These are phyloP conservation scores for Suricata suricatta DNA, from an alignment of 2,113 vertebrate species.

Conservation along the genomic window DNA sequence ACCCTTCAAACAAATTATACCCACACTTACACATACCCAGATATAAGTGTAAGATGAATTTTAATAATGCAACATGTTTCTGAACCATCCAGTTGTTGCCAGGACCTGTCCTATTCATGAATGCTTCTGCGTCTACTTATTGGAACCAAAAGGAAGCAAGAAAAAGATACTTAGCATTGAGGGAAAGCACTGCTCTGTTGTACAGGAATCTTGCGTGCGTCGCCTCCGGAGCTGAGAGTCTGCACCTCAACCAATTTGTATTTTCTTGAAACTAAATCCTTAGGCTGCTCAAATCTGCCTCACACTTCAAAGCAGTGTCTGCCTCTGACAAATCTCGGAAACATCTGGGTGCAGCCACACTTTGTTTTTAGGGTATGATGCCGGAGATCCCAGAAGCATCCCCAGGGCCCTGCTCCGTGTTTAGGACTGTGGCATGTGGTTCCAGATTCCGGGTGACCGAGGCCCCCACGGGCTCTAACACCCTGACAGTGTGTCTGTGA, in stretches of 20 bases:
- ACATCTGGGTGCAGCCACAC: background rate
- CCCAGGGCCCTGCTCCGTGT: too few species aligned
- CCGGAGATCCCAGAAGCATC: fast-evolving
- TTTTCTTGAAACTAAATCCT: background rate
- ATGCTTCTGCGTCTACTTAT: background rate
- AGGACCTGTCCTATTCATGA: fast-evolving
- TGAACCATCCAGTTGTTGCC: background rate
- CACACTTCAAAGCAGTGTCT: background rate
- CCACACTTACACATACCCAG: background rate
- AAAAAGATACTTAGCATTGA: background rate
- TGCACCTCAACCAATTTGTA: background rate
- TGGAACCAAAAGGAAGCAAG: background rate
- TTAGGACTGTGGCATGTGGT: background rate
- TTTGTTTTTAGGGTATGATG: background rate
- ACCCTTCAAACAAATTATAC: background rate
- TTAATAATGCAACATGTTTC: background rate
- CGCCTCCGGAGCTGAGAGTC: background rate
- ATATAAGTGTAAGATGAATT: background rate
- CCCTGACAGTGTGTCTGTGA: background rate
- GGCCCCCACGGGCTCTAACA: background rate
- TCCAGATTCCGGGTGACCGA: background rate
- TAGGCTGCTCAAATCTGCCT: background rate
- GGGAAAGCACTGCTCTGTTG: background rate
- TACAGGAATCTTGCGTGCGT: background rate
- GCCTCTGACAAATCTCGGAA: background rate